phyloP scores from a whole-genome alignment of 92 coral and sea anemone species.

The Parazoanthus darwini region DNA sequence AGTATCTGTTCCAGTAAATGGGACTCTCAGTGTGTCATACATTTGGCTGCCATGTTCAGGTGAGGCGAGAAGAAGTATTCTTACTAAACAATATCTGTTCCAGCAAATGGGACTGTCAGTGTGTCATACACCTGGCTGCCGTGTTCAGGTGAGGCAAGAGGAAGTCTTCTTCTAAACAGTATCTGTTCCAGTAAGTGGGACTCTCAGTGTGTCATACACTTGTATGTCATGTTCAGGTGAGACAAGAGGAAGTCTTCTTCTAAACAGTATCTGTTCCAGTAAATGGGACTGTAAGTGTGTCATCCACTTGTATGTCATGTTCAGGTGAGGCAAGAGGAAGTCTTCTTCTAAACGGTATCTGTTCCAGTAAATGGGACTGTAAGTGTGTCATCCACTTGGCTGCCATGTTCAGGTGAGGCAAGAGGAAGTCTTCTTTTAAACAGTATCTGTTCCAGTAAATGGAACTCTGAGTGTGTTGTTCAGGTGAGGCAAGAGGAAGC shows the following conservation, averaged over 20 bases:
- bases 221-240: constrained; percentile 41
- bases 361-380: constrained; percentile 97
- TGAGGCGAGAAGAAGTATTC: constrained; percentile 62
- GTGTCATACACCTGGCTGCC: constrained; percentile 94
- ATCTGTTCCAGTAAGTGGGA: constrained; percentile 98
- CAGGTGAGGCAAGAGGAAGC: too few species aligned
- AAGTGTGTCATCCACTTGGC: constrained; percentile 96
- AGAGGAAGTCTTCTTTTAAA: constrained; percentile 68
- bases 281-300: constrained; percentile 97
- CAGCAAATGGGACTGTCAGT: constrained; percentile 94
- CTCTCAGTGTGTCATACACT: constrained; percentile 89
- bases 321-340: constrained; percentile 73
- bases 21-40: constrained; percentile 94
- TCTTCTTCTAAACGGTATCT: constrained; percentile 86
- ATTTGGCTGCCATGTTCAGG: constrained; percentile 96
- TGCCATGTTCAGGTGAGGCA: constrained; percentile 85
- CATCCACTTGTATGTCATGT: constrained; percentile 90
- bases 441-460: constrained; percentile 93
- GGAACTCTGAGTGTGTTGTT: constrained; percentile 88
- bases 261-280: constrained; percentile 91
- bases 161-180: constrained; percentile 76
- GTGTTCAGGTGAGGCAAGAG: not conserved
- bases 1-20: constrained; percentile 96
- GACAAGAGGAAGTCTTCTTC: constrained; percentile 61
- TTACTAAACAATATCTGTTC: constrained; percentile 90